These are phyloP conservation scores for Sebastes aleutianus DNA, from an alignment of 2,797 vertebrate genomes.

Conservation along the genomic window DNA sequence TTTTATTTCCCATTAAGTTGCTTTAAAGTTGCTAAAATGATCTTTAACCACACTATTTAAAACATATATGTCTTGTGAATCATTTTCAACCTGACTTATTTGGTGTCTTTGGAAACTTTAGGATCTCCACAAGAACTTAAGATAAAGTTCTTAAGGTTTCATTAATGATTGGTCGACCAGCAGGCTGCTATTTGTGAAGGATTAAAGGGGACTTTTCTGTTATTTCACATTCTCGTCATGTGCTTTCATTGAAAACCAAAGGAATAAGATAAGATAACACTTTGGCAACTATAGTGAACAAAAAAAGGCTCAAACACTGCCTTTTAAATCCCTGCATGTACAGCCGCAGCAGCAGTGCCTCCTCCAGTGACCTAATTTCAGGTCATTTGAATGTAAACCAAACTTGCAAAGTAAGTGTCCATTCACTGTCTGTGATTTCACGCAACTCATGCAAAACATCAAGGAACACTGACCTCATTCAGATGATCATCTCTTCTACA, in stretches of 20 bases:
- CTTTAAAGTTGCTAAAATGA: neutral
- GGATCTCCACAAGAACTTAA: neutral
- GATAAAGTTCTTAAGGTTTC: neutral
- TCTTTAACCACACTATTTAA: neutral
- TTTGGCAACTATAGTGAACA: neutral
- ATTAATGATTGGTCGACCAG: neutral
- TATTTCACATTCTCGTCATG: neutral
- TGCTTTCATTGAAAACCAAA: neutral
- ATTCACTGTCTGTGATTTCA: conserved; percentile 56
- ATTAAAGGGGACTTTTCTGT: neutral
- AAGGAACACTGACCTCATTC: conserved; percentile 28
- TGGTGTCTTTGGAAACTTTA: neutral
- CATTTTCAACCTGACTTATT: neutral
- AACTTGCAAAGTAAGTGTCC: conserved; percentile 69
- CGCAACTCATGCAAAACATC: conserved; percentile 74
- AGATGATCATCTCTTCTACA: neutral
- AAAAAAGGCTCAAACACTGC: neutral
- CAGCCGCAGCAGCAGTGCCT: neutral
- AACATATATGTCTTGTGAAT: neutral
- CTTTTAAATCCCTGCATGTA: neutral
- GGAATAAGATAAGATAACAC: neutral
- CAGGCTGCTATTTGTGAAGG: neutral
- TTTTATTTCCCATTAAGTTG: neutral
- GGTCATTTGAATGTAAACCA: conserved; percentile 77
- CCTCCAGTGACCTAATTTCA: conserved; percentile 18